These are phyloP conservation scores for Drosophila subquinaria DNA, from an alignment of 2,888 invertebrate genomes.

Conservation along the genomic window DNA sequence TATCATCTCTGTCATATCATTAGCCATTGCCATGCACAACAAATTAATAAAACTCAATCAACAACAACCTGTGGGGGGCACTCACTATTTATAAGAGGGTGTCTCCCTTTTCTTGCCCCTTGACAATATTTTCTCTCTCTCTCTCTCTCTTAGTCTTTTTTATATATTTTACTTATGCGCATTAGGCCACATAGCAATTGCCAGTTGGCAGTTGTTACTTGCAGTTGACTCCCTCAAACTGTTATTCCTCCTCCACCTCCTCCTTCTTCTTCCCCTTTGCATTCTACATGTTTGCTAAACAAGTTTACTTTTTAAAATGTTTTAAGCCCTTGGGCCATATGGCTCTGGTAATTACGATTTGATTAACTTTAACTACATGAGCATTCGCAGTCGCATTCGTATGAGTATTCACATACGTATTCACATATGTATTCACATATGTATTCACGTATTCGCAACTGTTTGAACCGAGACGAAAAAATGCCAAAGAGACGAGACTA, in stretches of 20 bases:
- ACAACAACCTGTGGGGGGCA: slow-evolving; percentile 21
- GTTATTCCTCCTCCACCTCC: not conserved
- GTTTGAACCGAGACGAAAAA: slow-evolving; percentile 37
- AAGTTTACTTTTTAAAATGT: slow-evolving; percentile 84
- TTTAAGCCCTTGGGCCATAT: slow-evolving; percentile 70
- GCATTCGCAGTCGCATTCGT: slow-evolving; percentile 58
- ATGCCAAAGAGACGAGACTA: slow-evolving; percentile 52
- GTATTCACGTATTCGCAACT: slow-evolving; percentile 26
- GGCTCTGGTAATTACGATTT: slow-evolving; percentile 85
- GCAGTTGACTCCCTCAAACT: slow-evolving; percentile 13
- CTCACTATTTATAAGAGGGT: slow-evolving; percentile 6
- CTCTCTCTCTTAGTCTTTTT: not conserved
- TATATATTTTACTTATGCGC: slow-evolving; percentile 21
- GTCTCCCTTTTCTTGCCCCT: slow-evolving; percentile 9
- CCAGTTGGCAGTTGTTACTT: slow-evolving; percentile 40
- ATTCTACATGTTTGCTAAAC: slow-evolving; percentile 75
- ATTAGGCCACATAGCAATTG: slow-evolving; percentile 60
- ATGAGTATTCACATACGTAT: slow-evolving; percentile 33
- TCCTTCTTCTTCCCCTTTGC: not conserved
- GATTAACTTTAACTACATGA: slow-evolving; percentile 85
- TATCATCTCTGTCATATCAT: slow-evolving; percentile 41
- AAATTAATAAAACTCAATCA: slow-evolving; percentile 79
- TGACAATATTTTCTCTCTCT: slow-evolving; percentile 2
- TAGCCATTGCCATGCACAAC: slow-evolving; percentile 57
- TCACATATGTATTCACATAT: slow-evolving; percentile 43